Evolutionary conservation across 2,113 vertebrate genomes (phyloP), one percentile per base, ranked within the genome.

Genomic region (Python bivittatus): DNA sequence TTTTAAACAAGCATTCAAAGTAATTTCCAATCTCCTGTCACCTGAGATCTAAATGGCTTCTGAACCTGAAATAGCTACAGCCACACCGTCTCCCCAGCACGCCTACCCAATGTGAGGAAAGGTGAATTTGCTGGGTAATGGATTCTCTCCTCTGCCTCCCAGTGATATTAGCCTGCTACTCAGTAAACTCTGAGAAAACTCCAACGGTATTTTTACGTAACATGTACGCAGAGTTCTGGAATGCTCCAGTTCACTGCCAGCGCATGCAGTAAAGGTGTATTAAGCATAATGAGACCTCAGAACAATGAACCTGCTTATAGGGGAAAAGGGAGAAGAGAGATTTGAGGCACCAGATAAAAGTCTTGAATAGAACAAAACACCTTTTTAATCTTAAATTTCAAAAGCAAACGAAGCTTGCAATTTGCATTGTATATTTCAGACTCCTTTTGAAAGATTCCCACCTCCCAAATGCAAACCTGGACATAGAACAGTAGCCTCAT

Each of bases 1-100:
- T 95, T 96, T 96, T 84, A 94, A 91, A 93, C 94, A 95, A 95
- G 94, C 94, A 12, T 90, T 94, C 85, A 68, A 96, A 96, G 94
- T 61, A 61, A 95, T 95, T 95, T 94, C 93, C 83, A 0, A 89
- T 54, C 91, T 93, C 91, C n/a, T 94, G 91, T 94, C 95, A 95
- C 94, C 96, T 97, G 94, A 93, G 93, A 58, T 94, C 92, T 22
- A 83, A 86, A 60, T 90, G 88, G 38, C 93, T 93, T 90, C 60
- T 88, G 52, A 13, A 93, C 93, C 84, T 94, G 53, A 61, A 95
- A 94, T 85, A 94, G n/a, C 91, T 7, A 58, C 20, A 93, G 90
- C 29, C n/a, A 89, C 5, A 33, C 27, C 27, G n/a, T 44, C 72
- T 48, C 57, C 86, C 1, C 53, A 58, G 84, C 1, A 85, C 38